Percentiles rank a stretch among this genome's conserved stretches.
phyloP scores from a whole-genome alignment of 2,113 vertebrate genomes.

The Catagonus wagneri region DNA sequence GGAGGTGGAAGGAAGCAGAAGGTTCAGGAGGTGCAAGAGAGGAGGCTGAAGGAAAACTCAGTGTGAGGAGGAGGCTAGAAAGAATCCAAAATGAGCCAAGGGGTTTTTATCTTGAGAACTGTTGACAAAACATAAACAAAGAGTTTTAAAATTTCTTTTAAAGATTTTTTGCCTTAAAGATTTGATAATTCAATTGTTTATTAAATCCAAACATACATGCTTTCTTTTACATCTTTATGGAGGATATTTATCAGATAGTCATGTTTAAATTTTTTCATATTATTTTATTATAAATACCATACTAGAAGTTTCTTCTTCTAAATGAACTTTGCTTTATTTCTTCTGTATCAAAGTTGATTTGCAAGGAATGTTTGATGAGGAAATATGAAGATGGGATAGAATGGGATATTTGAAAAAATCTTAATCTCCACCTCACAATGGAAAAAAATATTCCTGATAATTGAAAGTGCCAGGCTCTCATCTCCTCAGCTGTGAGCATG shows the following conservation, averaged over 20 bases:
- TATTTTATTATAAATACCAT: slow-evolving; percentile 38
- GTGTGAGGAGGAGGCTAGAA: background rate
- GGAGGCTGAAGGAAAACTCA: slow-evolving; percentile 32
- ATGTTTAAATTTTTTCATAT: background rate
- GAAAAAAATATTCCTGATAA: background rate
- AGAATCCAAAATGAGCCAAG: slow-evolving; percentile 39
- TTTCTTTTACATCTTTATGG: slow-evolving; percentile 8
- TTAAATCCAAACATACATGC: background rate
- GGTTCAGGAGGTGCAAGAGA: background rate
- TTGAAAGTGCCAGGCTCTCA: background rate
- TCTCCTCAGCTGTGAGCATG: accelerated
- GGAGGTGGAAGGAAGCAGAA: background rate
- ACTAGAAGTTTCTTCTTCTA: background rate
- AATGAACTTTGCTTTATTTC: background rate
- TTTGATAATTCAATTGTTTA: background rate
- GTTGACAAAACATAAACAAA: slow-evolving; percentile 41
- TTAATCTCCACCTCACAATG: background rate
- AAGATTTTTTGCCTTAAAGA: background rate
- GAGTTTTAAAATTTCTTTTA: background rate
- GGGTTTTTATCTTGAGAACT: slow-evolving; percentile 23
- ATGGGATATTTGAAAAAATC: background rate
- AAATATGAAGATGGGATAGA: background rate
- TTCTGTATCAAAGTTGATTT: background rate
- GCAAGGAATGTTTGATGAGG: background rate
- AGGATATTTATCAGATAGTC: background rate